These are phyloP conservation scores for Megastigmus dorsalis DNA, from an alignment of 2,888 invertebrate genomes.

Conservation along the genomic window DNA sequence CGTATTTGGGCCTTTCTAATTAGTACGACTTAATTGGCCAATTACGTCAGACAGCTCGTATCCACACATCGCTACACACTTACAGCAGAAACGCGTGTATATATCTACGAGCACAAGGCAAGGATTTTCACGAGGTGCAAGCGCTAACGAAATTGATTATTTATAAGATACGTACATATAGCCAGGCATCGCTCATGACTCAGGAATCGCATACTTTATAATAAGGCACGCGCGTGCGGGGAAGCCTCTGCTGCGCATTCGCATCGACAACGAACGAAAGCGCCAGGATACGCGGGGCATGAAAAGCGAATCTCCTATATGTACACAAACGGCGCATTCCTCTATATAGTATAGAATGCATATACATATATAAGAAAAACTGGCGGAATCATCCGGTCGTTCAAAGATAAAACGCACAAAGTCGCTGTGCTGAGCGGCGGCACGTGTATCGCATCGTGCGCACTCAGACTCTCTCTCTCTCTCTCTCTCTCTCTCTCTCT, in stretches of 20 bases:
- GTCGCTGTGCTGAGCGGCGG: neutral
- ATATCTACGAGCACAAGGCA: neutral
- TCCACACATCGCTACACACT: no score
- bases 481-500: no score
- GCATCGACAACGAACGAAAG: neutral
- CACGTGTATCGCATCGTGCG: neutral
- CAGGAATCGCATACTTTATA: neutral
- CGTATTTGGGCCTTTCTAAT: slow-evolving; percentile 7
- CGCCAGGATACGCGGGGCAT: neutral
- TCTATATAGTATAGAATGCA: no score
- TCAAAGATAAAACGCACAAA: neutral
- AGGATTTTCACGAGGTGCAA: slow-evolving; percentile 6
- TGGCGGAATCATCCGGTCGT: neutral
- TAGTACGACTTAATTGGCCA: slow-evolving; percentile 10
- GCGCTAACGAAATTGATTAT: slow-evolving; percentile 34
- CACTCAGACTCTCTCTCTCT: no score
- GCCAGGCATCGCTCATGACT: neutral
- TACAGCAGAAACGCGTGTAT: neutral
- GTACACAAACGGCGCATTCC: neutral
- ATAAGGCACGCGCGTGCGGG: neutral
- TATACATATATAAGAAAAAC: neutral
- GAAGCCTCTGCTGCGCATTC: neutral
- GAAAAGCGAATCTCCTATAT: no score
- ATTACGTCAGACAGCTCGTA: slow-evolving; percentile 2
- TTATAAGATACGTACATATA: no score